Conservation (phyloP, 30 jellyfish, hydroid and myxozoan species). For the Turritopsis rubra region DNA sequence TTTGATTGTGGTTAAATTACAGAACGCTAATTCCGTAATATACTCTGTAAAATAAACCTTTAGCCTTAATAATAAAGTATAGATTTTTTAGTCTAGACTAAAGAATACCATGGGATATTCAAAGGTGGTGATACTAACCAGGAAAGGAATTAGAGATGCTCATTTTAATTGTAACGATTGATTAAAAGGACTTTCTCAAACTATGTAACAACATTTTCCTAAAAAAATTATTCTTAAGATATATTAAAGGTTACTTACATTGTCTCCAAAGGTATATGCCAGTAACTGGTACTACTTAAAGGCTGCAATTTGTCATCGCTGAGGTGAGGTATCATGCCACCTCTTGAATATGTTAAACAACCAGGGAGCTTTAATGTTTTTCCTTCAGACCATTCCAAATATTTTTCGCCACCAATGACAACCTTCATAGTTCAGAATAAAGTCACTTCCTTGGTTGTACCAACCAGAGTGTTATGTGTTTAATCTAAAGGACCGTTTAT, state of each 20-base stretch:
- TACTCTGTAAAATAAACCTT: too few relatives aligned
- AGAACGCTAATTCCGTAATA: too few relatives aligned
- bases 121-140: too few relatives aligned
- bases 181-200: too few relatives aligned
- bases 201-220: too few relatives aligned
- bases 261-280: constrained; percentile 36
- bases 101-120: too few relatives aligned
- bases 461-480: neutral
- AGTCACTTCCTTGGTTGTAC: neutral
- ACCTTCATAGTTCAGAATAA: neutral
- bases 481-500: too few relatives aligned
- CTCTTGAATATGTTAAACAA: constrained; percentile 42
- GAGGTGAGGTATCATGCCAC: constrained; percentile 72
- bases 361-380: constrained; percentile 47
- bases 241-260: constrained; percentile 10
- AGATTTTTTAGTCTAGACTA: too few relatives aligned
- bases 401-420: neutral
- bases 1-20: too few relatives aligned
- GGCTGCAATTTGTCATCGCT: constrained; percentile 33
- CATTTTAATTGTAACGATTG: too few relatives aligned
- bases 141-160: too few relatives aligned
- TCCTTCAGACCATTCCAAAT: neutral
- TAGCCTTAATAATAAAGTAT: too few relatives aligned
- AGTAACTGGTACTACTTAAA: neutral
- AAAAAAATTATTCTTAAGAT: neutral